Evolutionary conservation across 2,888 invertebrate species (phyloP).

Genomic region (Meandrusa payeni): DNA sequence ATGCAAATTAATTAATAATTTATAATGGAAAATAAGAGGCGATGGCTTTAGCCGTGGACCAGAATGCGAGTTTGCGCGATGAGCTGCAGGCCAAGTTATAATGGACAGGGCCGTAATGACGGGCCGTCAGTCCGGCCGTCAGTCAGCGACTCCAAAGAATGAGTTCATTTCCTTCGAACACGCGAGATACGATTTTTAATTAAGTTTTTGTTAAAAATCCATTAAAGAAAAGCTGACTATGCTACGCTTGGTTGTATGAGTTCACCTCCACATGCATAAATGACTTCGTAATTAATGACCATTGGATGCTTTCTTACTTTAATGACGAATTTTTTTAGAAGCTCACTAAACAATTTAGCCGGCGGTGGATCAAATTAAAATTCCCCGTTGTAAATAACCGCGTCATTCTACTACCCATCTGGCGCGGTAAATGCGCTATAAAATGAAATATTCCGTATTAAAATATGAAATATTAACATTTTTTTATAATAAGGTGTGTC

Average conservation of each 20-base stretch:
- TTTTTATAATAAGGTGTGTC: too few relatives aligned
- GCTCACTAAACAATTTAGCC: slow-evolving; percentile 44
- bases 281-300: slow-evolving; percentile 72
- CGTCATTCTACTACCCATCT: slow-evolving; percentile 10
- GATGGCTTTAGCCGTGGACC: slow-evolving; percentile 14
- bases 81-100: slow-evolving; percentile 42
- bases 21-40: slow-evolving; percentile 5
- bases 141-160: slow-evolving; percentile 73
- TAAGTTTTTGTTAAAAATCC: slow-evolving; percentile 80
- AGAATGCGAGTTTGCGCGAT: slow-evolving; percentile 26
- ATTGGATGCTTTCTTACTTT: slow-evolving; percentile 47
- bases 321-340: slow-evolving; percentile 55
- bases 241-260: slow-evolving; percentile 46
- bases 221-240: slow-evolving; percentile 68
- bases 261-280: slow-evolving; percentile 62
- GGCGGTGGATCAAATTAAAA: slow-evolving; percentile 54
- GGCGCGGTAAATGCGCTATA: slow-evolving; percentile 14
- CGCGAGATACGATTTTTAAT: slow-evolving; percentile 79
- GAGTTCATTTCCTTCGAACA: slow-evolving; percentile 80
- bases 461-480: too few relatives aligned
- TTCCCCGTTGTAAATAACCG: slow-evolving; percentile 30
- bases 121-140: slow-evolving; percentile 71
- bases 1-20: slow-evolving; percentile 20
- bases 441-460: too few relatives aligned
- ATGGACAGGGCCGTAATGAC: slow-evolving; percentile 66